phyloP scores from a whole-genome alignment of 2,888 invertebrate species.

The Acanthoscelides obtectus region DNA sequence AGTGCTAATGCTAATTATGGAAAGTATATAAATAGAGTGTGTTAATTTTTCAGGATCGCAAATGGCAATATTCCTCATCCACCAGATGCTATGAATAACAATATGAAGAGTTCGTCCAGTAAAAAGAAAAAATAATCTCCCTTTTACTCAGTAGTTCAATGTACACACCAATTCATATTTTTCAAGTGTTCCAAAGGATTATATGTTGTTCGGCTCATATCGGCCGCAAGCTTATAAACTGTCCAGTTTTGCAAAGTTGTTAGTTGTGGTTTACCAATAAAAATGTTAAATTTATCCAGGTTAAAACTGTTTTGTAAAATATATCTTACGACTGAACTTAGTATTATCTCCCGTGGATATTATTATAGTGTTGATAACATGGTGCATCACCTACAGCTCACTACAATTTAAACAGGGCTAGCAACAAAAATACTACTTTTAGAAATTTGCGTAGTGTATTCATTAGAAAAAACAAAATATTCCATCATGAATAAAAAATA shows the following conservation, averaged over 20 bases:
- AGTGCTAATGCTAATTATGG: too few species aligned
- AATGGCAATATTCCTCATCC: conserved; percentile 42
- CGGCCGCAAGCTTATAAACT: neutral
- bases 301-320: neutral
- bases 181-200: neutral
- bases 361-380: neutral
- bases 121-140: conserved; percentile 36
- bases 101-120: conserved; percentile 28
- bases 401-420: too few species aligned
- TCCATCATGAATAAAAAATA: too few species aligned
- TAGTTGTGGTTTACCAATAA: neutral
- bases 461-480: too few species aligned
- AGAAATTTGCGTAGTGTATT: too few species aligned
- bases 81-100: conserved; percentile 29
- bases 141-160: neutral
- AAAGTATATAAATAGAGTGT: conserved; percentile 2
- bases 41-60: conserved; percentile 36
- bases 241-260: neutral
- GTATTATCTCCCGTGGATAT: neutral
- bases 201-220: neutral
- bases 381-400: neutral
- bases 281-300: neutral
- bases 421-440: too few species aligned
- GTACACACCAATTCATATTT: neutral
- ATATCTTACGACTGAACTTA: neutral